These are phyloP conservation scores for Sinocyclocheilus anophthalmus DNA, from an alignment of 2,113 vertebrate genomes.

Conservation along the genomic window DNA sequence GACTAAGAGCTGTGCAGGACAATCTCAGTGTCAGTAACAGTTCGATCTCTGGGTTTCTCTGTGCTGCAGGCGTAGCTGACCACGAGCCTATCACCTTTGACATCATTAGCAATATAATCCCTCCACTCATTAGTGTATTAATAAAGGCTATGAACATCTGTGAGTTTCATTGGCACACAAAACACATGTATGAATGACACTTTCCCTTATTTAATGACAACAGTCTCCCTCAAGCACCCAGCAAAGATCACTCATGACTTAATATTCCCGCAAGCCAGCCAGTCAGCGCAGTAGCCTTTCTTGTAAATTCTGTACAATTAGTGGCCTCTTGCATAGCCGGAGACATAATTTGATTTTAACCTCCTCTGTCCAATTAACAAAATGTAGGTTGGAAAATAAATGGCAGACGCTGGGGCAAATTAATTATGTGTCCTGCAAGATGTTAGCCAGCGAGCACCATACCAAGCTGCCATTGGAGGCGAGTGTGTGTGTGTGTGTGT, in stretches of 20 bases:
- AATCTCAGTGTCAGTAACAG: conserved; percentile 11
- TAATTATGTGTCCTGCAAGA: conserved; percentile 82
- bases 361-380: conserved; percentile 78
- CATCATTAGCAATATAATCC: conserved; percentile 47
- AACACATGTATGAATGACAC: conserved; percentile 53
- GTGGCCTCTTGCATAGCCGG: conserved; percentile 63
- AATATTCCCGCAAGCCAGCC: conserved; percentile 53
- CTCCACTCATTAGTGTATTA: conserved; percentile 57
- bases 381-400: conserved; percentile 82
- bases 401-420: conserved; percentile 79
- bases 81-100: conserved; percentile 45
- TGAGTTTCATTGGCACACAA: conserved; percentile 48
- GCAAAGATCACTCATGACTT: conserved; percentile 50
- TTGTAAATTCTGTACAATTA: conserved; percentile 69
- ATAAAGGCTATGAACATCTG: conserved; percentile 53
- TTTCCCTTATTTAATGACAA: conserved; percentile 54
- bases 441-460: conserved; percentile 69
- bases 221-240: conserved; percentile 45
- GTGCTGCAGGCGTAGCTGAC: conserved; percentile 43
- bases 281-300: conserved; percentile 36
- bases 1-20: not conserved
- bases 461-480: conserved; percentile 68
- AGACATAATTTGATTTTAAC: conserved; percentile 75
- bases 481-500: not conserved
- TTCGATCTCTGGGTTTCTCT: conserved; percentile 19